Percentiles rank a stretch among this genome's conserved stretches.
phyloP scores from a whole-genome alignment of 1,140 invertebrate species.

The Latrodectus geometricus region DNA sequence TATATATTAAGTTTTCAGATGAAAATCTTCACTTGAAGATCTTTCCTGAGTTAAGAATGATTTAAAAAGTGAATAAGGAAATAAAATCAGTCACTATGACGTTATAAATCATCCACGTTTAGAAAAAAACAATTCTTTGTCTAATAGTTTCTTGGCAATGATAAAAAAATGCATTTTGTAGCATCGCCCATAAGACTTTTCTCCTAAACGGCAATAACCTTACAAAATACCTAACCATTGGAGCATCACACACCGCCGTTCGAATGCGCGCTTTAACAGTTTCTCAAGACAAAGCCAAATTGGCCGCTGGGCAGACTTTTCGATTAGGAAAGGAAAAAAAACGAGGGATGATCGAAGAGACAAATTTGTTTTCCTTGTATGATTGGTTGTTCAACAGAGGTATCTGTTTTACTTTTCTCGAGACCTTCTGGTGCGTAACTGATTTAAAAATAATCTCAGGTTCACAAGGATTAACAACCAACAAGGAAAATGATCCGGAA shows the following conservation, averaged over 20 bases:
- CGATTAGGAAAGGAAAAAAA: background rate
- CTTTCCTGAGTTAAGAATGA: too few species aligned
- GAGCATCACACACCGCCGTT: background rate
- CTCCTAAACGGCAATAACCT: background rate
- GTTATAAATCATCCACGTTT: too few species aligned
- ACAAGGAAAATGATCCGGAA: background rate
- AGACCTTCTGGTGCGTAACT: background rate
- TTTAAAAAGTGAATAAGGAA: too few species aligned
- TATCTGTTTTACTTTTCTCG: background rate
- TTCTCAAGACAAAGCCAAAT: background rate
- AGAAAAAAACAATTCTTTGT: too few species aligned
- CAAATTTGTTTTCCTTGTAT: background rate
- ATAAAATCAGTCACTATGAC: too few species aligned
- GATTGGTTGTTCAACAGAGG: background rate
- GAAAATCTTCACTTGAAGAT: too few species aligned
- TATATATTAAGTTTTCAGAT: too few species aligned
- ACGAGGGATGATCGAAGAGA: background rate
- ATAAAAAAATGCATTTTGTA: too few species aligned
- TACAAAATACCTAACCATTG: background rate
- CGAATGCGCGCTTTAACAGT: background rate
- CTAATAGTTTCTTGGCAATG: too few species aligned
- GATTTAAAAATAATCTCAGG: background rate
- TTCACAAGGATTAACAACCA: background rate
- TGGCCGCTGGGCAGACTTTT: background rate
- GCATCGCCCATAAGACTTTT: too few species aligned